Percentiles rank a stretch among this genome's conserved stretches.
Conservation (phyloP, 2,797 vertebrate species). For the Lepus oiostolus region DNA sequence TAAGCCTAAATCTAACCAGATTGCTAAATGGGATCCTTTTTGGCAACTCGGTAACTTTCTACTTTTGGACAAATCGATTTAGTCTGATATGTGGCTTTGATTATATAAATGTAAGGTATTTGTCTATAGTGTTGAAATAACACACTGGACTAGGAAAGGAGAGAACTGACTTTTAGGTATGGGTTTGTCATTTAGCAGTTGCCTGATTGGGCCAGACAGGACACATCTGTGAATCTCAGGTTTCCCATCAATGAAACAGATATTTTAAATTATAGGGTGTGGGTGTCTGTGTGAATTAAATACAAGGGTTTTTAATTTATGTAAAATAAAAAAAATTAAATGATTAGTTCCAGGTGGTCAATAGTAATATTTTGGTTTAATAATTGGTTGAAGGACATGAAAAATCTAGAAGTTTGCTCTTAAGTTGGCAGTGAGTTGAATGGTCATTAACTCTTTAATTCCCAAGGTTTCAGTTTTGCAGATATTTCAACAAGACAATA, state of each 20-base stretch:
- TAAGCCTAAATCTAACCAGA: background rate
- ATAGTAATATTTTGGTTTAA: background rate
- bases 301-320: background rate
- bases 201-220: background rate
- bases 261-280: background rate
- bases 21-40: background rate
- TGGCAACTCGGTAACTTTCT: background rate
- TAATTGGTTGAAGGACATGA: background rate
- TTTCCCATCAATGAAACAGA: background rate
- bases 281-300: background rate
- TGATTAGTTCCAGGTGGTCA: background rate
- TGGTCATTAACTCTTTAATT: background rate
- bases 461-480: too few species aligned
- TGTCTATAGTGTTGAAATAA: background rate
- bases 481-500: too few species aligned
- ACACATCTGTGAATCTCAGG: background rate
- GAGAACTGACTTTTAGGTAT: background rate
- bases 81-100: background rate
- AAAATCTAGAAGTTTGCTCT: background rate
- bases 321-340: background rate
- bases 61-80: conserved; percentile 9
- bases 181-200: conserved; percentile 13
- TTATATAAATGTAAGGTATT: background rate
- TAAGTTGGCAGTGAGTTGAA: background rate
- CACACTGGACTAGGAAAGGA: background rate